phyloP scores from a whole-genome alignment of 2,113 vertebrate genomes.

The Sturnus vulgaris region DNA sequence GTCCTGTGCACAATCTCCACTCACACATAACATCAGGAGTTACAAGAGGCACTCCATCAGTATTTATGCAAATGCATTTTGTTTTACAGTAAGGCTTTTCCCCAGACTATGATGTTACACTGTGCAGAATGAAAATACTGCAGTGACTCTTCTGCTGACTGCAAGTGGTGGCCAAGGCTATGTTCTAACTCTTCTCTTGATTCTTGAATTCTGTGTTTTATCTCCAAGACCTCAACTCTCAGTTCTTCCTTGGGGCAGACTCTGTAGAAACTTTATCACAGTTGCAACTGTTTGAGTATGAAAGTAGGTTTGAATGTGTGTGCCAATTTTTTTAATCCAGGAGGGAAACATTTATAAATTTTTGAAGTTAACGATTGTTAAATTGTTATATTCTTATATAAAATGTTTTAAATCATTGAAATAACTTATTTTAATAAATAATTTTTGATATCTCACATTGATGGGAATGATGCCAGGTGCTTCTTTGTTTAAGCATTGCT shows the following conservation, averaged over 20 bases:
- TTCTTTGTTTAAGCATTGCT: not conserved
- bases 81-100: not conserved
- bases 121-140: not conserved
- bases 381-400: not conserved
- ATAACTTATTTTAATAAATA: slow-evolving; percentile 64
- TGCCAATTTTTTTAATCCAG: not conserved
- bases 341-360: not conserved
- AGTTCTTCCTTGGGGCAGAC: not conserved
- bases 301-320: not conserved
- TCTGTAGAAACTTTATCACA: not conserved
- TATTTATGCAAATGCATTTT: not conserved
- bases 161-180: not conserved
- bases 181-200: not conserved
- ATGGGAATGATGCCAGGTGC: not conserved
- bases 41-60: not conserved
- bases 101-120: not conserved
- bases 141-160: not conserved
- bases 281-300: not conserved
- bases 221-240: not conserved
- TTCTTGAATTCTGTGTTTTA: not conserved
- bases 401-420: slow-evolving; percentile 13
- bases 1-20: not conserved
- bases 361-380: not conserved
- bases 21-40: not conserved
- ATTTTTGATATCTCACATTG: not conserved